Conservation (phyloP, 2,797 vertebrate genomes). For the Sebastes diploproa region DNA sequence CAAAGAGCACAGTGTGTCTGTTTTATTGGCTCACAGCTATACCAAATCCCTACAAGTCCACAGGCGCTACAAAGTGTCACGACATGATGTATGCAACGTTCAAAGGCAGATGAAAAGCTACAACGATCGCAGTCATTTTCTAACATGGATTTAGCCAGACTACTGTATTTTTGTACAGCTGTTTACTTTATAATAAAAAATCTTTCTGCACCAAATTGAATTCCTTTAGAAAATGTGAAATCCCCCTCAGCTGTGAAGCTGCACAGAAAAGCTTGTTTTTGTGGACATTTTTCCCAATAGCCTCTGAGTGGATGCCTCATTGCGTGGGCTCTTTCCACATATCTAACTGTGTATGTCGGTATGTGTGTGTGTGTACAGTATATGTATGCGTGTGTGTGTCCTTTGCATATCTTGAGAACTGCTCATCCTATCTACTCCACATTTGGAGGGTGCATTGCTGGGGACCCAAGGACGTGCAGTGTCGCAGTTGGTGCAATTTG, state of each 20-base stretch:
- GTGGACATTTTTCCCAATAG: not conserved
- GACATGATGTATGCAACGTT: constrained; percentile 12
- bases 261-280: constrained; percentile 7
- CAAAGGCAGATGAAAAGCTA: constrained; percentile 22
- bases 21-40: not conserved
- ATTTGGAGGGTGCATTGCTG: not conserved
- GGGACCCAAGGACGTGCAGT: not conserved
- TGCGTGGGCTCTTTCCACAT: not conserved
- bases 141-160: constrained; percentile 8
- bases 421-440: not conserved
- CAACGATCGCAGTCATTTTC: constrained; percentile 25
- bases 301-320: not conserved
- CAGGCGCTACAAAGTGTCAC: constrained; percentile 23
- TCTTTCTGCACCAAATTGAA: constrained; percentile 32
- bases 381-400: not conserved
- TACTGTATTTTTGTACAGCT: not conserved
- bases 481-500: not conserved
- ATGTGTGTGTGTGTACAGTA: not conserved
- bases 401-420: not conserved
- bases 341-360: not conserved
- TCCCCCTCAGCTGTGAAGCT: not conserved
- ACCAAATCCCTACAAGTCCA: constrained; percentile 8
- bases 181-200: constrained; percentile 18
- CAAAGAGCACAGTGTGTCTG: constrained; percentile 6
- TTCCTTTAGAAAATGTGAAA: constrained; percentile 13